Conservation (phyloP, 2,113 vertebrate genomes). For the Cyprinus carpio region DNA sequence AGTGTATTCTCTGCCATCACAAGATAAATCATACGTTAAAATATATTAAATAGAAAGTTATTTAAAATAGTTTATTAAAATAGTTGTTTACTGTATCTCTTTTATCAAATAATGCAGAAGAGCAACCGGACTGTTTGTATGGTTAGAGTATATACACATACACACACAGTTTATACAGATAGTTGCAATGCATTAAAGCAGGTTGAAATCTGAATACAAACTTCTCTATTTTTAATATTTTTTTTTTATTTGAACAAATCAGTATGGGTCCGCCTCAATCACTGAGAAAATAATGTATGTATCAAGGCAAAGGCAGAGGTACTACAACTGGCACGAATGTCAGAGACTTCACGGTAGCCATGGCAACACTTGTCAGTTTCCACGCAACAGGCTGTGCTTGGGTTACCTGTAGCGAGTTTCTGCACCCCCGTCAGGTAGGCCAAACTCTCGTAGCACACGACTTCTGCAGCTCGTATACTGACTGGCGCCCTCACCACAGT, state of each 20-base stretch:
- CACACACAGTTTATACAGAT: neutral
- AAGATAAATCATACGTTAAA: no score
- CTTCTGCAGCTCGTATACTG: no score
- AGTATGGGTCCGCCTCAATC: neutral
- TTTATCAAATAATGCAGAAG: no score
- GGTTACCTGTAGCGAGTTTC: constrained; percentile 92
- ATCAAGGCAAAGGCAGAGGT: neutral
- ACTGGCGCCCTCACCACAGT: no score
- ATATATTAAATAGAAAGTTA: no score
- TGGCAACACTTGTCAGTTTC: constrained; percentile 18
- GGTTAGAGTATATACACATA: neutral
- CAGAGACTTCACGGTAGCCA: neutral
- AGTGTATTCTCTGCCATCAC: no score
- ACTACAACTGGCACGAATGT: neutral
- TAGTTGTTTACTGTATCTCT: no score
- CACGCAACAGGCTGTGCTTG: constrained; percentile 2
- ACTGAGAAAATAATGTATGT: neutral
- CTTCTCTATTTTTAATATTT: no score
- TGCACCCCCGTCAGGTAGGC: constrained; percentile 90
- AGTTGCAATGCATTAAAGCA: neutral
- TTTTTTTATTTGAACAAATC: neutral
- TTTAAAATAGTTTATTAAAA: no score
- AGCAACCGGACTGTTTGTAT: no score
- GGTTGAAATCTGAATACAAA: neutral
- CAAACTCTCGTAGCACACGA: no score